Evolutionary conservation across 2,888 invertebrate species (phyloP).

Genomic region (Cactoblastis cactorum): DNA sequence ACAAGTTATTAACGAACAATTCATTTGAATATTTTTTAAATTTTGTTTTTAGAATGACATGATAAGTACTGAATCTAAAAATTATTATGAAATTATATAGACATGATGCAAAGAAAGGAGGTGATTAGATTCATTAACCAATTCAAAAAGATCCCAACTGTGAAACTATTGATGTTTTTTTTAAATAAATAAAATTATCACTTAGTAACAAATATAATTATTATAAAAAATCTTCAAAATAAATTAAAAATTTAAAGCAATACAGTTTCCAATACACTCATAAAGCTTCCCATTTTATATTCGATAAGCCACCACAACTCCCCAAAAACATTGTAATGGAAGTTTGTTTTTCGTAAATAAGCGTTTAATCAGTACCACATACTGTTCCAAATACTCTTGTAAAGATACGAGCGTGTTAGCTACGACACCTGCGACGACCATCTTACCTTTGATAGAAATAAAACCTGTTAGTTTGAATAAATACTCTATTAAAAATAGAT

Average conservation of each 20-base stretch:
- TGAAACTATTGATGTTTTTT: too few species aligned
- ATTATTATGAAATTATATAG: too few species aligned
- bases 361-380: slow-evolving; percentile 34
- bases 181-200: too few species aligned
- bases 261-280: neutral
- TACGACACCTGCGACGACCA: slow-evolving; percentile 41
- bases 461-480: slow-evolving; percentile 49
- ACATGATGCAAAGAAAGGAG: too few species aligned
- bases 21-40: too few species aligned
- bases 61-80: too few species aligned
- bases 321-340: slow-evolving; percentile 27
- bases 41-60: too few species aligned
- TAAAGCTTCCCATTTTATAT: slow-evolving; percentile 21
- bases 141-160: too few species aligned
- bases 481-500: slow-evolving; percentile 50
- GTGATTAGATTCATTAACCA: too few species aligned
- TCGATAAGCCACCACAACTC: neutral
- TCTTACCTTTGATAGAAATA: slow-evolving; percentile 40
- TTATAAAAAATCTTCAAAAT: neutral
- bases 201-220: neutral
- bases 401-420: slow-evolving; percentile 40
- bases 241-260: neutral
- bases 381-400: slow-evolving; percentile 27
- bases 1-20: too few species aligned
- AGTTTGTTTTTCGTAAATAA: slow-evolving; percentile 29